Conservation (phyloP, 2,113 vertebrate species). For the Leucosticte australis region DNA sequence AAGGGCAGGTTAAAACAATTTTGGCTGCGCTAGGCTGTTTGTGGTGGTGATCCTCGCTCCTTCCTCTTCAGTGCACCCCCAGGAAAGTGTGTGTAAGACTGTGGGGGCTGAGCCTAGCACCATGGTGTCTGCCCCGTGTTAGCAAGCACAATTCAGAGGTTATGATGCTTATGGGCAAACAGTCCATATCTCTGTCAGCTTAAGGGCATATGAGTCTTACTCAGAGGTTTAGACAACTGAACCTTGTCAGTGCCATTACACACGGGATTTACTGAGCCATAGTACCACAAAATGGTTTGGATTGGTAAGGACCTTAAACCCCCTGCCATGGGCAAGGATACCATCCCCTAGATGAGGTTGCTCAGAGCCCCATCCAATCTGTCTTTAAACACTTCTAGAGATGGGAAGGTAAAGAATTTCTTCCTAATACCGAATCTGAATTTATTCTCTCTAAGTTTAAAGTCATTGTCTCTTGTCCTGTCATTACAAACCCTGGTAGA, state of each 20-base stretch:
- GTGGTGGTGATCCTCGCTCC: neutral
- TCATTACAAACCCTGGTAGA: neutral
- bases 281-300: neutral
- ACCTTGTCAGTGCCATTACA: neutral
- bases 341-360: neutral
- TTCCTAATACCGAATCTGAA: neutral
- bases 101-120: neutral
- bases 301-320: neutral
- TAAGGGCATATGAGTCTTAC: neutral
- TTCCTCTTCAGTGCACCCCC: neutral
- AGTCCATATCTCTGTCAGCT: neutral
- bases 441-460: neutral
- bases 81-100: neutral
- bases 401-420: neutral
- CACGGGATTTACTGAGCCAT: neutral
- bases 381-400: neutral
- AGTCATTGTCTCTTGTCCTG: neutral
- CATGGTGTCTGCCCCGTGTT: rapidly evolving
- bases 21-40: neutral
- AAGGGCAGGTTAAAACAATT: neutral
- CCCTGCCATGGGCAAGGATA: neutral
- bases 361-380: neutral
- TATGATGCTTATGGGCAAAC: neutral
- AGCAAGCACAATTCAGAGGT: neutral
- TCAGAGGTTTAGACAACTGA: neutral